Evolutionary conservation across 2,888 invertebrate genomes (phyloP).

Genomic region (Melanchra persicariae): DNA sequence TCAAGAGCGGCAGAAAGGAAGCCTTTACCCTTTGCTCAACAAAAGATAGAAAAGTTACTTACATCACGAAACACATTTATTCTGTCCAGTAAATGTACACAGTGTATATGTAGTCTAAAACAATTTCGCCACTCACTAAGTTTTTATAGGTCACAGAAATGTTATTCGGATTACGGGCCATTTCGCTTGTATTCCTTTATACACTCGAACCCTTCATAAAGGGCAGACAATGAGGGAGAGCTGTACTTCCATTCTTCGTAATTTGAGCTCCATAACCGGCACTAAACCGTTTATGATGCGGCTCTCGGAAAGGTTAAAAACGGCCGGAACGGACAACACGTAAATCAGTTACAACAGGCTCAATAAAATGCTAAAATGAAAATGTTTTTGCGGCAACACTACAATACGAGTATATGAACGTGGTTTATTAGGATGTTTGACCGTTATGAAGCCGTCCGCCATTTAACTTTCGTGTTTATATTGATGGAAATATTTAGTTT

Average conservation of each 20-base stretch:
- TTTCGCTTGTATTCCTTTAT: slow-evolving; percentile 85
- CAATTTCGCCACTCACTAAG: slow-evolving; percentile 78
- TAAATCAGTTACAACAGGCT: slow-evolving; percentile 82
- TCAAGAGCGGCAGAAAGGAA: slow-evolving; percentile 69
- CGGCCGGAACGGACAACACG: slow-evolving; percentile 80
- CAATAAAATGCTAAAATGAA: slow-evolving; percentile 80
- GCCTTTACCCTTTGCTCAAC: slow-evolving; percentile 71
- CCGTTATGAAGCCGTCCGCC: slow-evolving; percentile 62
- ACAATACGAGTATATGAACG: slow-evolving; percentile 68
- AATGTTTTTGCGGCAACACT: slow-evolving; percentile 74
- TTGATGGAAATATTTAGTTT: slow-evolving; percentile 53
- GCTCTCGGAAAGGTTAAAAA: slow-evolving; percentile 87
- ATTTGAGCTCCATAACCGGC: slow-evolving; percentile 87
- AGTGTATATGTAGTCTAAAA: slow-evolving; percentile 72
- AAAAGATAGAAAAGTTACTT: slow-evolving; percentile 75
- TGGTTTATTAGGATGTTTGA: slow-evolving; percentile 69
- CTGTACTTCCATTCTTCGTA: slow-evolving; percentile 85
- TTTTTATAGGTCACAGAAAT: slow-evolving; percentile 87
- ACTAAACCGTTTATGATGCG: slow-evolving; percentile 89
- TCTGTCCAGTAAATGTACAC: slow-evolving; percentile 63
- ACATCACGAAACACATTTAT: slow-evolving; percentile 70
- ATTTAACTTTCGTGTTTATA: slow-evolving; percentile 60
- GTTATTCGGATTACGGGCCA: slow-evolving; percentile 86
- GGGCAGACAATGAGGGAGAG: slow-evolving; percentile 86
- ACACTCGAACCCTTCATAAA: slow-evolving; percentile 85